Evolutionary conservation across 2,113 vertebrate species (phyloP).

Genomic region (Astur gentilis): DNA sequence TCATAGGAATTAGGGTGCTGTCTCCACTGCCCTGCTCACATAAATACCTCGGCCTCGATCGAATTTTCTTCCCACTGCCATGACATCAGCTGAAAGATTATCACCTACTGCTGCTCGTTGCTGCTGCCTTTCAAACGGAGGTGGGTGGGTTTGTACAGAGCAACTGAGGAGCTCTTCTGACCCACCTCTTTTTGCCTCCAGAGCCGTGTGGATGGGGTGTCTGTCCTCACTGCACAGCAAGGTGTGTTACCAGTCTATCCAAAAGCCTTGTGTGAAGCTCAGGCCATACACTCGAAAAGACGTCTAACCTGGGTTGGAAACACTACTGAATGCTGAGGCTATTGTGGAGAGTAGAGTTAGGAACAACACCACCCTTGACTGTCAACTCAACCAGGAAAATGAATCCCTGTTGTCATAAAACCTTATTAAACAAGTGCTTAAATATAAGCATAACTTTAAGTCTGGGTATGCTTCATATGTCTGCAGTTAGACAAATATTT

Average conservation of each 20-base stretch:
- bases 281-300: background rate
- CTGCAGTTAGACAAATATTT: background rate
- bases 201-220: background rate
- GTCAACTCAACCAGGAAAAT: background rate
- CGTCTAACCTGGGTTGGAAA: background rate
- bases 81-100: background rate
- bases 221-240: background rate
- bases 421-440: background rate
- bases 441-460: background rate
- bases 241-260: too few relatives aligned
- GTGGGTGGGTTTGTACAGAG: background rate
- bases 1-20: background rate
- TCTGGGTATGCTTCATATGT: background rate
- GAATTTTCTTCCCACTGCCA: background rate
- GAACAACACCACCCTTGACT: background rate
- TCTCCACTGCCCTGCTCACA: background rate
- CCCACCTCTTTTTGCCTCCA: background rate
- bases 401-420: background rate
- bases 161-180: background rate
- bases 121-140: background rate
- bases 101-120: background rate
- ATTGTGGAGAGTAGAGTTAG: background rate
- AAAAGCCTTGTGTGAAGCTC: background rate
- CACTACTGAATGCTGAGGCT: background rate
- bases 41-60: background rate